Conservation (phyloP, 1,140 invertebrate species). For the Steinernema khuongi region DNA sequence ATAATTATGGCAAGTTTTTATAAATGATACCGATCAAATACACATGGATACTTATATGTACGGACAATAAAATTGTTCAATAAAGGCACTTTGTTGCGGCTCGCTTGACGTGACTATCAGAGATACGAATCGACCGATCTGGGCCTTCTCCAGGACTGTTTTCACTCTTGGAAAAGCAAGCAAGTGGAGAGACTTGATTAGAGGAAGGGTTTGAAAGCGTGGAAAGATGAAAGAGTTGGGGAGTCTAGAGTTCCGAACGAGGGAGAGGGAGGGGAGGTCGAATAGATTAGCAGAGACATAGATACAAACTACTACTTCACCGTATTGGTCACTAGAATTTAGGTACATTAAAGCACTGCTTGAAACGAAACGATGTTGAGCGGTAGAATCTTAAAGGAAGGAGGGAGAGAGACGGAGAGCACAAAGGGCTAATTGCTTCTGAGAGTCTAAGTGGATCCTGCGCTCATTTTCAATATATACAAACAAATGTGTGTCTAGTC, state of each 20-base stretch:
- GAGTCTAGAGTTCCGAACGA: not conserved
- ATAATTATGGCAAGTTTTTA: not conserved
- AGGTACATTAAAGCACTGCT: not conserved
- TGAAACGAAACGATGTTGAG: not conserved
- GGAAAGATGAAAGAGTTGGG: not conserved
- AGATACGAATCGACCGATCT: not conserved
- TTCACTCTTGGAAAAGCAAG: not conserved
- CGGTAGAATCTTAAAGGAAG: not conserved
- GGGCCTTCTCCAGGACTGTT: not conserved
- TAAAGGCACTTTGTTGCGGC: not conserved
- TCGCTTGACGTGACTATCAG: not conserved
- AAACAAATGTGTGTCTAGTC: not conserved
- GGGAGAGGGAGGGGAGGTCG: not conserved
- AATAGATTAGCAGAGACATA: not conserved
- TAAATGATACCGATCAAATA: not conserved
- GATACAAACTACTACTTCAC: not conserved
- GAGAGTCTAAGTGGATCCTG: constrained; percentile 8
- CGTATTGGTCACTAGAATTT: constrained; percentile 6
- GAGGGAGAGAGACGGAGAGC: not conserved
- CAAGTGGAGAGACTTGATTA: too few species aligned
- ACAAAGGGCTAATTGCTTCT: not conserved
- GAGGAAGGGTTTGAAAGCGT: not conserved
- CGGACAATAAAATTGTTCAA: not conserved
- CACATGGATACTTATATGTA: not conserved
- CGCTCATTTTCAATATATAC: constrained; percentile 9